Base-by-base conservation (phyloP, 2,888 invertebrate species). In the Epirrita christyi region DNA sequence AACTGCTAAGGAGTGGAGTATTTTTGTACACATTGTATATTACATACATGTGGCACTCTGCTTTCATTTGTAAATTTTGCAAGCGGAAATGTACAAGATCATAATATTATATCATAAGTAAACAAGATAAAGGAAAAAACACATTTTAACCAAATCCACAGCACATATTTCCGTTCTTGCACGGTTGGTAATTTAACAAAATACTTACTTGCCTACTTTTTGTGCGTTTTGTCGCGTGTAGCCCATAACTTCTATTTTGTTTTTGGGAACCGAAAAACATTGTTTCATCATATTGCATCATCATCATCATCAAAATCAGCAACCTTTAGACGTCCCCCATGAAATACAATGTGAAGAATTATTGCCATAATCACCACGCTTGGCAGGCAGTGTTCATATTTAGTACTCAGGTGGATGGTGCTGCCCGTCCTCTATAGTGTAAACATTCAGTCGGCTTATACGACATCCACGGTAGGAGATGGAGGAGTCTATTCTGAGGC, bases 191-290 rank as follows among this genome's bases (percentile, higher is more conserved):
- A 67, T 63, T 64, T 64, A 64, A 61, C 59, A 63, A 61, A 63
- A 64, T 67, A 67, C 61, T 47, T 40, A 61, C 61, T 47, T 40
- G 59, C 55, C 59, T 61, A 61, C 64, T 64, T 61, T 61, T 59
- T 61, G 63, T 67, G 63, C 59, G 55, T 67, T 63, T 63, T 63
- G 64, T 64, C 61, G 55, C 63, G 67, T 56, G 52, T 29, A 63
- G 41, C 61, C 61, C 63, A 67, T 67, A 67, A 63, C 64, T 67
- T 67, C 54, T 55, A 56, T 64, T 64, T 64, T 64, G 63, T 64
- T 60, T 54, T 50, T 21, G 48, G 41, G 50, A 46, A 47, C n/a
- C 49, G 36, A 40, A 61, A 62, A 58, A 64, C 63, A 64, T 47
- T 63, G 61, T 58, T 42, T 49, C 49, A 56, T 61, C 52, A 2